Conservation (phyloP, 2,797 vertebrate genomes). For the Passerculus sandwichensis region DNA sequence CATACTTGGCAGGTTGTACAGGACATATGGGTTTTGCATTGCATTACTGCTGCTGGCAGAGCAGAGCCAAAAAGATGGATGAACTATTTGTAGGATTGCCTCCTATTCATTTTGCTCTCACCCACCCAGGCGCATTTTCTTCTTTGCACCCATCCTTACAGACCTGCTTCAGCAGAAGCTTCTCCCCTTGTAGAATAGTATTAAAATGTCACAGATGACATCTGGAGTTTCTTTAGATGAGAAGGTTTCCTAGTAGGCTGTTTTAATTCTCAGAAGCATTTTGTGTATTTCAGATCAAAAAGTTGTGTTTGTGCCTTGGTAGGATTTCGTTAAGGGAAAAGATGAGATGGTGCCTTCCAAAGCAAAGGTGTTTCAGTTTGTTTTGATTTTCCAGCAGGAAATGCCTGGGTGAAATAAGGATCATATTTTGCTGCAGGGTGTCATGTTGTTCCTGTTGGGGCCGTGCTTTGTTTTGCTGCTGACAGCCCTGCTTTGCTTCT, state of each 20-base stretch:
- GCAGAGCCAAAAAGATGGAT: constrained; percentile 43
- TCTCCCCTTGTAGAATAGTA: neutral
- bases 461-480: neutral
- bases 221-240: neutral
- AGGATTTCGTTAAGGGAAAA: neutral
- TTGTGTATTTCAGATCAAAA: neutral
- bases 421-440: neutral
- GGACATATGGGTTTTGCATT: constrained; percentile 23
- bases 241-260: neutral
- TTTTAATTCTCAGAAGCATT: neutral
- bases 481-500: neutral
- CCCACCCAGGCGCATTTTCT: neutral
- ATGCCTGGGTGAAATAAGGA: neutral
- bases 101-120: constrained; percentile 27
- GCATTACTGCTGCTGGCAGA: constrained; percentile 10
- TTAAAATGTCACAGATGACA: neutral
- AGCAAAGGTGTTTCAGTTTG: neutral
- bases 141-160: neutral
- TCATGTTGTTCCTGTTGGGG: neutral
- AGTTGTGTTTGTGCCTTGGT: neutral
- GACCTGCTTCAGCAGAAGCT: neutral
- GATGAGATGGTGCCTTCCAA: neutral
- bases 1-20: neutral
- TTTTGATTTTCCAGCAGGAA: neutral
- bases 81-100: constrained; percentile 42